Percentiles rank a stretch among this genome's conserved stretches.
These are phyloP conservation scores for Poecile atricapillus DNA, from an alignment of 2,113 vertebrate genomes.

Conservation along the genomic window DNA sequence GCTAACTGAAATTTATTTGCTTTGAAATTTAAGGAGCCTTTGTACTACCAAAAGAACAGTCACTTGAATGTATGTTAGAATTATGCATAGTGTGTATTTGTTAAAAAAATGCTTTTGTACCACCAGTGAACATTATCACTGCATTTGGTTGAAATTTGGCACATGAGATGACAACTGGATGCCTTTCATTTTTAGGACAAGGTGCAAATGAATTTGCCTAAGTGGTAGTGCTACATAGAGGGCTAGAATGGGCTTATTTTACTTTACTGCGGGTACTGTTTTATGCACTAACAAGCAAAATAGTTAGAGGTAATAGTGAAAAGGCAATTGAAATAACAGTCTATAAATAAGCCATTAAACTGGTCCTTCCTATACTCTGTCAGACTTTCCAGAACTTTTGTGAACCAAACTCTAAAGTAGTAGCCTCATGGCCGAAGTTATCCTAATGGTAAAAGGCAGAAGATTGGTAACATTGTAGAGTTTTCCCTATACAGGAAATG, in stretches of 20 bases:
- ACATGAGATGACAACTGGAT: background rate
- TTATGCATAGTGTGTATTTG: background rate
- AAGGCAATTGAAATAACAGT: background rate
- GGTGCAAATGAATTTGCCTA: background rate
- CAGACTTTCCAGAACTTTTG: background rate
- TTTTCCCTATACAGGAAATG: background rate
- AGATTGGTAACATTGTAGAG: background rate
- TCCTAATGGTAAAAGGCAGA: background rate
- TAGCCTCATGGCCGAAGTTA: background rate
- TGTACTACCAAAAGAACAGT: conserved; percentile 32
- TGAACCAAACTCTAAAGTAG: background rate
- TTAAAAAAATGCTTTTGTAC: conserved; percentile 40
- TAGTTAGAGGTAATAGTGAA: background rate
- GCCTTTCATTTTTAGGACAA: background rate
- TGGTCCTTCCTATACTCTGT: background rate
- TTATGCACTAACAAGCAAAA: background rate
- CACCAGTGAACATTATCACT: conserved; percentile 12
- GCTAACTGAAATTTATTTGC: conserved; percentile 12
- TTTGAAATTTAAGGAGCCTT: conserved; percentile 48
- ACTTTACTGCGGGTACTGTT: background rate
- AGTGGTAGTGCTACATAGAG: background rate
- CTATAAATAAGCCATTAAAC: background rate
- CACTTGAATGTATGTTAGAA: conserved; percentile 29
- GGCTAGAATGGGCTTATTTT: background rate
- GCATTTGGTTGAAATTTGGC: conserved; percentile 29